phyloP scores from a whole-genome alignment of 2,888 invertebrate species.

The Caenorhabditis sulstoni region DNA sequence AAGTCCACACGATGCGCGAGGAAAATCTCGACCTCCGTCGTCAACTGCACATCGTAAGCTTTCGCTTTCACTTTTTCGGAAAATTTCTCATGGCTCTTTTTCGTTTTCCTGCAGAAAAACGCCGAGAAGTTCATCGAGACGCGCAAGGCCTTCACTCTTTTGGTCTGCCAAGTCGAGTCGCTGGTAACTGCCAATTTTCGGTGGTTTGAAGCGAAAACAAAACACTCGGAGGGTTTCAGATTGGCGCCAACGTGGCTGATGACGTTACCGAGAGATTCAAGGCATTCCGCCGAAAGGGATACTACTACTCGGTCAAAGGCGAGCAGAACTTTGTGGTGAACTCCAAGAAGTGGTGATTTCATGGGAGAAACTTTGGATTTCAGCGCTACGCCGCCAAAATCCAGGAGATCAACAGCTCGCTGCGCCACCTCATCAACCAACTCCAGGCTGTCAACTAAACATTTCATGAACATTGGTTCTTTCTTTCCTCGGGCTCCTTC shows the following conservation, averaged over 20 bases:
- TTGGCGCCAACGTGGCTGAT: not conserved
- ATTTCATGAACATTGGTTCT: not conserved
- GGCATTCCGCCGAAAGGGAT: slow-evolving; percentile 28
- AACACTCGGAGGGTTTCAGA: slow-evolving; percentile 3
- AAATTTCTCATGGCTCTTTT: not conserved
- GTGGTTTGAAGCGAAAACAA: too few relatives aligned
- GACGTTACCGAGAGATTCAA: slow-evolving; percentile 3
- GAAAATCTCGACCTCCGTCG: slow-evolving; percentile 41
- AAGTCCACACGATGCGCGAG: slow-evolving; percentile 19
- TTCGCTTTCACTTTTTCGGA: not conserved
- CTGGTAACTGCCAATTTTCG: not conserved
- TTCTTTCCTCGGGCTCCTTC: not conserved
- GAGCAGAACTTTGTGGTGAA: slow-evolving; percentile 32
- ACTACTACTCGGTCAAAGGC: slow-evolving; percentile 25
- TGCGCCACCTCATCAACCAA: slow-evolving; percentile 7
- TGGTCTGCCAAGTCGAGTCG: not conserved
- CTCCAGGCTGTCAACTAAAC: not conserved
- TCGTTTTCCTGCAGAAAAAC: slow-evolving; percentile 29
- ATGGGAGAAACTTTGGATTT: slow-evolving; percentile 1
- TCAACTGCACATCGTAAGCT: slow-evolving; percentile 37
- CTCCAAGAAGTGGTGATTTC: not conserved
- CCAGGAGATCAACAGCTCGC: slow-evolving; percentile 26
- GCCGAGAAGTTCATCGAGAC: slow-evolving; percentile 34
- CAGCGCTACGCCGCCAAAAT: slow-evolving; percentile 39
- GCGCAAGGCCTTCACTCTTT: not conserved